phyloP scores from a whole-genome alignment of 1,140 invertebrate genomes.

The Bilobella aurantiaca region DNA sequence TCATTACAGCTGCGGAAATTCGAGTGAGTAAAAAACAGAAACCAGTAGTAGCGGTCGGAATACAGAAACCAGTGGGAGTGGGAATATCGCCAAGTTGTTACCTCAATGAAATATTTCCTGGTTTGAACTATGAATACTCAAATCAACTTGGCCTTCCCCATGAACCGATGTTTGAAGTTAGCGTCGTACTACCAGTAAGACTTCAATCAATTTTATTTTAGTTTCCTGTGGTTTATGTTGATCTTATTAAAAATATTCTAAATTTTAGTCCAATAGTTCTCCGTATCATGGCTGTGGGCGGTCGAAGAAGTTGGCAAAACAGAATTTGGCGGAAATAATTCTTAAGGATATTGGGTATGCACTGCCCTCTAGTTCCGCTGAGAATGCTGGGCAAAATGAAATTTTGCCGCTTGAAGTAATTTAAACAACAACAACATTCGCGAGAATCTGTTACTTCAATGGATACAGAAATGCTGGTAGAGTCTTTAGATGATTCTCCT shows the following conservation, averaged over 20 bases:
- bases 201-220: conserved; percentile 5
- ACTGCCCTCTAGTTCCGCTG: not conserved
- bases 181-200: conserved; percentile 15
- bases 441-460: no score
- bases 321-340: conserved; percentile 21
- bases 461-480: no score
- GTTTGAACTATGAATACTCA: conserved; percentile 16
- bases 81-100: conserved; percentile 13
- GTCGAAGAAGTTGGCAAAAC: conserved; percentile 30
- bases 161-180: conserved; percentile 22
- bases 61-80: no score
- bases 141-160: conserved; percentile 10
- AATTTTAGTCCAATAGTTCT: conserved; percentile 13
- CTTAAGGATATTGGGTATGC: conserved; percentile 14
- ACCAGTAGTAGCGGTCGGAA: no score
- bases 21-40: no score
- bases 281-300: conserved; percentile 20
- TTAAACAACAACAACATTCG: no score
- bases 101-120: conserved; percentile 25
- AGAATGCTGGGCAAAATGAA: not conserved
- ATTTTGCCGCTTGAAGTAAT: not conserved
- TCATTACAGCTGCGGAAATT: no score
- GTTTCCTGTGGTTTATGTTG: no score
- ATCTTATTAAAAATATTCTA: no score
- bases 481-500: no score